phyloP scores from a whole-genome alignment of 2,888 invertebrate species.

The Dusona sp. region DNA sequence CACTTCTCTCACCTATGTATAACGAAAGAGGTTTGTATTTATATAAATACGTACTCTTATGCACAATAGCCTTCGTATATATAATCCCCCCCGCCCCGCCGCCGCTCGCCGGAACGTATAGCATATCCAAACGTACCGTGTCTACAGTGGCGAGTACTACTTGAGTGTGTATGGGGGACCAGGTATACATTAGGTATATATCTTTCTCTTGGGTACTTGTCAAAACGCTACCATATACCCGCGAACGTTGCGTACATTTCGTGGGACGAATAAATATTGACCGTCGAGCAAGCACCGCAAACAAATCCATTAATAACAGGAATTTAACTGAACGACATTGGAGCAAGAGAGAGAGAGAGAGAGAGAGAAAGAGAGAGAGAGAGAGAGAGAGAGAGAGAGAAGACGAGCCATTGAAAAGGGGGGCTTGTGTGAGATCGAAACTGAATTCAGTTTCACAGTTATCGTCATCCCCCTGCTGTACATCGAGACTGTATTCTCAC shows the following conservation, averaged over 20 bases:
- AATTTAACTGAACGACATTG: conserved; percentile 75
- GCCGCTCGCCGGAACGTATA: background rate
- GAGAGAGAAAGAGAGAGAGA: background rate
- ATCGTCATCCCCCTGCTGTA: conserved; percentile 36
- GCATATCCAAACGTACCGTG: conserved; percentile 13
- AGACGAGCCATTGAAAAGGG: conserved; percentile 14
- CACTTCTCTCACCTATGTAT: background rate
- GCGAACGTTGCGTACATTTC: conserved; percentile 58
- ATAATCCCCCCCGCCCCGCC: background rate
- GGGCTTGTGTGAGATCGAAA: conserved; percentile 42
- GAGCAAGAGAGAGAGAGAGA: conserved; percentile 51
- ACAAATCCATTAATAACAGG: conserved; percentile 83
- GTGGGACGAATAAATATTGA: conserved; percentile 82
- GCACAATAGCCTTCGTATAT: conserved; percentile 12
- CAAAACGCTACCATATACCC: conserved; percentile 70
- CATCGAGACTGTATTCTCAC: background rate
- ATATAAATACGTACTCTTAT: conserved; percentile 34
- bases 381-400: conserved; percentile 28
- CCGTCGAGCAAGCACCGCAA: conserved; percentile 79
- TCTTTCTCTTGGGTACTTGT: conserved; percentile 68
- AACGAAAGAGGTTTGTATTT: conserved; percentile 25
- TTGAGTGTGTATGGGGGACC: background rate
- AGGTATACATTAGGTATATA: conserved; percentile 35
- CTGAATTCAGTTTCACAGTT: conserved; percentile 51
- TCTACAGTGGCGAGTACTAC: background rate